Evolutionary conservation across 1,140 invertebrate genomes (phyloP).

Genomic region (Drosophila tani): DNA sequence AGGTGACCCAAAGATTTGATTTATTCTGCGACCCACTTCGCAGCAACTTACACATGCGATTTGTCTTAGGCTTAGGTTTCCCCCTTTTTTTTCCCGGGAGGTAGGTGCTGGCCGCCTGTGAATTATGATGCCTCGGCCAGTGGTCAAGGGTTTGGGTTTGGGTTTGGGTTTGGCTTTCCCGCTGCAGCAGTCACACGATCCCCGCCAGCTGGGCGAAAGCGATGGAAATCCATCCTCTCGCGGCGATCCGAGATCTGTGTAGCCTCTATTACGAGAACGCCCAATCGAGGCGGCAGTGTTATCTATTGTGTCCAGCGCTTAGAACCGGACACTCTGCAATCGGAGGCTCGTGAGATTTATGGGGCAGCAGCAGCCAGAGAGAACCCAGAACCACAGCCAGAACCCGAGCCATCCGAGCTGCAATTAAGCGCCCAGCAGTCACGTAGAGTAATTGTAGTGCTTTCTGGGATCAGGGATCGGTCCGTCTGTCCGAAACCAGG

Average conservation of each 20-base stretch:
- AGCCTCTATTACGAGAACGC: constrained; percentile 18
- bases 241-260: constrained; percentile 33
- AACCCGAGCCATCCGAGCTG: constrained; percentile 31
- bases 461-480: constrained; percentile 2
- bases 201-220: constrained; percentile 40
- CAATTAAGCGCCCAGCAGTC: constrained; percentile 59
- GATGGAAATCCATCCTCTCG: constrained; percentile 10
- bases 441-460: constrained; percentile 50
- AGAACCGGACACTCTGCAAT: constrained; percentile 66
- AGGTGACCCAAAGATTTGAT: constrained; percentile 72
- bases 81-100: constrained; percentile 15
- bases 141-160: constrained; percentile 23
- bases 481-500: constrained; percentile 26
- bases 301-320: constrained; percentile 45
- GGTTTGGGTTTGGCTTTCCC: constrained; percentile 14
- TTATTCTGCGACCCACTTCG: constrained; percentile 66
- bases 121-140: constrained; percentile 54
- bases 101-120: constrained; percentile 19
- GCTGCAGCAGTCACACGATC: constrained; percentile 44
- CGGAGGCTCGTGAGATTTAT: constrained; percentile 78
- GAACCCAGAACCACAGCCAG: constrained; percentile 8
- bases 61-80: constrained; percentile 33
- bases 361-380: constrained; percentile 22
- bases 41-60: constrained; percentile 39
- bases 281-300: constrained; percentile 27